A percentile compares a stretch with the other conserved stretches of the same genome.
These are phyloP conservation scores for Rhineura floridana DNA, from an alignment of 2,113 vertebrate genomes.

Conservation along the genomic window DNA sequence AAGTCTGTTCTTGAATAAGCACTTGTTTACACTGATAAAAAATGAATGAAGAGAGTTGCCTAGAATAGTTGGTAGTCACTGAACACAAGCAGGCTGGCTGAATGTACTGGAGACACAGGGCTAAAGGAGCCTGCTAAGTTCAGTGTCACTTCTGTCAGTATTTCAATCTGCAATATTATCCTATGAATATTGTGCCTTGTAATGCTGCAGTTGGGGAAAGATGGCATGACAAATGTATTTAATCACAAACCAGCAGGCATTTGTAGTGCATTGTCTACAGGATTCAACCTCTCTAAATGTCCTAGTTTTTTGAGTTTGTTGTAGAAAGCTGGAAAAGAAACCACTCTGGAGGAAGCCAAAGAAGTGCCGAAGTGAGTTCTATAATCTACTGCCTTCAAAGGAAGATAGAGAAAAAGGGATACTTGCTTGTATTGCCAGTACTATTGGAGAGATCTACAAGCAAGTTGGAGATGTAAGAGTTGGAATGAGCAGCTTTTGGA, in stretches of 20 bases:
- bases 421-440: background rate
- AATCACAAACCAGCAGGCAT: constrained; percentile 38
- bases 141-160: constrained; percentile 42
- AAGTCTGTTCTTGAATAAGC: constrained; percentile 70
- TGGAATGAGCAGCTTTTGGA: background rate
- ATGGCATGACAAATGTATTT: constrained; percentile 55
- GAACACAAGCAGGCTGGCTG: constrained; percentile 23
- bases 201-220: constrained; percentile 1
- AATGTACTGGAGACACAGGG: constrained; percentile 46
- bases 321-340: constrained; percentile 29
- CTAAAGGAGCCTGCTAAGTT: constrained; percentile 30
- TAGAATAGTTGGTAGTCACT: constrained; percentile 54
- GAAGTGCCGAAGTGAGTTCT: constrained; percentile 7
- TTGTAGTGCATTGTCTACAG: constrained; percentile 43
- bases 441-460: constrained; percentile 2
- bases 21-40: constrained; percentile 73
- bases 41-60: constrained; percentile 51
- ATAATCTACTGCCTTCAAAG: constrained; percentile 32
- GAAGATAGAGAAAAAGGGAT: constrained; percentile 15
- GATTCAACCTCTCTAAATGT: constrained; percentile 33
- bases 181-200: constrained; percentile 50
- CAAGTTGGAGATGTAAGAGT: background rate
- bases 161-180: constrained; percentile 47
- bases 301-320: constrained; percentile 43
- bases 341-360: constrained; percentile 37